These are phyloP conservation scores for Shargacucullia verbasci DNA, from an alignment of 2,888 invertebrate genomes.

Conservation along the genomic window DNA sequence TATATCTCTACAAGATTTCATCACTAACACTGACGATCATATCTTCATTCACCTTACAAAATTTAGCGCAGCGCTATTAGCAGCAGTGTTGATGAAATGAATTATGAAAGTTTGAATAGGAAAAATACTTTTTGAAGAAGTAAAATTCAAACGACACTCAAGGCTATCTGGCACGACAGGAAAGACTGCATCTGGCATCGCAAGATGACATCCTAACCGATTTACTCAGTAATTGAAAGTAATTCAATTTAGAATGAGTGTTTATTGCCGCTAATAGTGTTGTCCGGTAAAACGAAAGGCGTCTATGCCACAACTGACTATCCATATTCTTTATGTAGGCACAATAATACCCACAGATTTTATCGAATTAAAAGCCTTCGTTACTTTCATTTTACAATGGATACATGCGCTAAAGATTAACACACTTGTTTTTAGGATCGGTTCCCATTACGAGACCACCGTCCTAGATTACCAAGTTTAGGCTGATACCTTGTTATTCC, in stretches of 20 bases:
- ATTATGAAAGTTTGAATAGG: slow-evolving; percentile 49
- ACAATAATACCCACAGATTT: slow-evolving; percentile 26
- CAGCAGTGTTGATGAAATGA: slow-evolving; percentile 49
- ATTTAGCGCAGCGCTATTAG: slow-evolving; percentile 61
- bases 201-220: slow-evolving; percentile 72
- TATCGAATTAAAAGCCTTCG: slow-evolving; percentile 16
- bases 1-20: slow-evolving; percentile 77
- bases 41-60: slow-evolving; percentile 64
- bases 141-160: slow-evolving; percentile 37
- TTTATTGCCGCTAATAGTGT: slow-evolving; percentile 66
- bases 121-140: slow-evolving; percentile 38
- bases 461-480: slow-evolving; percentile 43
- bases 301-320: slow-evolving; percentile 31
- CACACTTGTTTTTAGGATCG: slow-evolving; percentile 12
- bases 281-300: slow-evolving; percentile 64
- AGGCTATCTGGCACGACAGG: slow-evolving; percentile 48
- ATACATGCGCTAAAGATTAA: slow-evolving; percentile 12
- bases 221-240: slow-evolving; percentile 74
- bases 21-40: slow-evolving; percentile 67
- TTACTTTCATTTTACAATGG: slow-evolving; percentile 27
- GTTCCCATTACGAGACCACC: slow-evolving; percentile 19
- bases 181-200: slow-evolving; percentile 52
- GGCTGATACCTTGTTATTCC: slow-evolving; percentile 18
- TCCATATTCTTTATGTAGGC: slow-evolving; percentile 32
- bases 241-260: slow-evolving; percentile 74